A percentile compares a stretch with the other conserved stretches of the same genome.
Conservation (phyloP, 2,888 invertebrate genomes). For the Malthinus flaveolus region DNA sequence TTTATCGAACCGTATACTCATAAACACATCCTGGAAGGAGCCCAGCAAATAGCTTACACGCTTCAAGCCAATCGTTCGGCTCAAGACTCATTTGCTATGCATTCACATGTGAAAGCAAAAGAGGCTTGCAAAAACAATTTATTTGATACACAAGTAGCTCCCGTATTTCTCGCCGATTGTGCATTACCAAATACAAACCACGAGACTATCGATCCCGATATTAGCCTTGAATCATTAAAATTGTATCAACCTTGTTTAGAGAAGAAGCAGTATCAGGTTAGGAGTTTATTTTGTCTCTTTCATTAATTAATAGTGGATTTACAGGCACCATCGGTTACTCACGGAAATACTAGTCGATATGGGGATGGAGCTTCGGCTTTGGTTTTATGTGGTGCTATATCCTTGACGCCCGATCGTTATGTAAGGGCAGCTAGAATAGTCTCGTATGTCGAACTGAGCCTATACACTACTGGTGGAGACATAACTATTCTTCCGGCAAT, state of each 20-base stretch:
- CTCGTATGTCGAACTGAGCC: slow-evolving; percentile 61
- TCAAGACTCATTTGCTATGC: slow-evolving; percentile 71
- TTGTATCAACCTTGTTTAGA: slow-evolving; percentile 68
- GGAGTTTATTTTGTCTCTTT: too few species aligned
- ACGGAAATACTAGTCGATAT: slow-evolving; percentile 78
- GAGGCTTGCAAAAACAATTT: slow-evolving; percentile 63
- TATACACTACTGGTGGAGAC: slow-evolving; percentile 77
- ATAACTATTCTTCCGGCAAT: slow-evolving; percentile 79
- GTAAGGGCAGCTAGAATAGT: slow-evolving; percentile 73
- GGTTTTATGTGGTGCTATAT: slow-evolving; percentile 67
- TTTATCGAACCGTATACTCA: slow-evolving; percentile 74
- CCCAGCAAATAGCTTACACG: slow-evolving; percentile 74
- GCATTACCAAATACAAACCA: slow-evolving; percentile 65
- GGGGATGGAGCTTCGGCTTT: slow-evolving; percentile 91
- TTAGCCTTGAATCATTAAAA: slow-evolving; percentile 62
- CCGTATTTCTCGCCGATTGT: slow-evolving; percentile 75
- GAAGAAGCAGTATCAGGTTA: slow-evolving; percentile 55
- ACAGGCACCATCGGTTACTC: slow-evolving; percentile 68
- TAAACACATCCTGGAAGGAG: slow-evolving; percentile 82
- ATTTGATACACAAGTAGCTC: too few species aligned
- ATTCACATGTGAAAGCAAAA: slow-evolving; percentile 69
- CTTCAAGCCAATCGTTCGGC: slow-evolving; percentile 66
- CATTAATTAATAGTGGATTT: not conserved
- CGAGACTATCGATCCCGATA: slow-evolving; percentile 69
- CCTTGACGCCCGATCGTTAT: slow-evolving; percentile 60